Base-by-base conservation (phyloP, 2,113 vertebrate genomes). In the Mormyrus lacerda region DNA sequence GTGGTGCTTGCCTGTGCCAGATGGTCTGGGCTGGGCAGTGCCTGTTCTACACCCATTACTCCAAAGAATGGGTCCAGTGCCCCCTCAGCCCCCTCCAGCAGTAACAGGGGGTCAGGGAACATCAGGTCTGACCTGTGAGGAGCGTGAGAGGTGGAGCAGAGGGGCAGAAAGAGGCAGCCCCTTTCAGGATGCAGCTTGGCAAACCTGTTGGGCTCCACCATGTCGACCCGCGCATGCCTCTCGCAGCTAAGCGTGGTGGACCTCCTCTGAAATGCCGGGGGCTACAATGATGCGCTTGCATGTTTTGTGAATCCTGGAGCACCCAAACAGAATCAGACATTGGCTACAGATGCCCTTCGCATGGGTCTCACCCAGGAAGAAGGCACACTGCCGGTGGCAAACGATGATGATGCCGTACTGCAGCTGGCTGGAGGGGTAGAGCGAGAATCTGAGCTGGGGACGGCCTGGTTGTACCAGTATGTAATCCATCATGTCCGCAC, bases 371-470 rank as follows among this genome's bases (percentile, higher is more conserved):
- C 97, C 96, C 1, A 97, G 92, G 17, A 97, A 93, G 69, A 96
- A 94, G 92, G 93, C 94, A 94, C 97, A 97, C 90, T 97, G 97
- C 7, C 93, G 94, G 90, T 91, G 95, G 91, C 96, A 97, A 53
- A 97, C 96, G 0, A 96, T 93, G 44, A 97, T 92, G 79, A 97
- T 95, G 0, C 97, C 96, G 0, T 96, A 97, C 93, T 97, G 96
- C 85, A 97, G 95, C 93, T 97, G 96, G 4, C 96, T 96, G 0
- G 97, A 97, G 87, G 97, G 95, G 87, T 97, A 97, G 42, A 97
- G 96, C 6, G 97, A 97, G 93, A 97, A 97, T 15, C 95, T 55
- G 95, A 24, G 96, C 97, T 91, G 93, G 0, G 96, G 94, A 2
- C 93, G 91, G 51, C 93, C 93, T 0, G 94, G 94, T 88, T 94